Base-by-base conservation (phyloP, 2,113 vertebrate genomes). In the Raja brachyura region DNA sequence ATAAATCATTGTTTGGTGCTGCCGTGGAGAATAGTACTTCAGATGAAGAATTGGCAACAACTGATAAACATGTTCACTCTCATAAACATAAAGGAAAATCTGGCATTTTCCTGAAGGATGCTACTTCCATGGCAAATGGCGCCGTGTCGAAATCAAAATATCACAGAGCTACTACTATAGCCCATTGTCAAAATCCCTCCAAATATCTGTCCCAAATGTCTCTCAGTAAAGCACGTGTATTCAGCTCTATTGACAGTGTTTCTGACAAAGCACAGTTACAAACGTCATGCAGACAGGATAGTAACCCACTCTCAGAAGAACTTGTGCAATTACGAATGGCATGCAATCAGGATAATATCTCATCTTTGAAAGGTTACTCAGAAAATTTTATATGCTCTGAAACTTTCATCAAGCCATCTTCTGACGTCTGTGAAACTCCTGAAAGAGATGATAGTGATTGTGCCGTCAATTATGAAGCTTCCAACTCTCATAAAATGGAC, bases 401-500 rank as follows among this genome's bases (percentile, higher is more conserved):
- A 11, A 88, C 93, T 93, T 94, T 94, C 93, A 93, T 68, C 90
- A 85, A 3, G 73, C 78, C 3, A 31, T 75, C 70, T 13, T 93
- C 94, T 68, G 93, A 95, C 74, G 86, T 95, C 63, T 95, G 95
- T 93, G 97, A 98, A 93, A 74, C 96, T 90, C 97, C 97, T 0
- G 97, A 97, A 79, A 96, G 96, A 93, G 98, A 97, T 18, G 96
- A 96, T 68, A 93, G 94, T 56, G 70, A 93, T 78, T 95, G 7
- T 74, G 33, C 54, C 73, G 25, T 39, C 33, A 73, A 54, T 39
- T 6, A 73, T 73, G 90, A 92, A 73, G 68, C 33, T 73, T 22
- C 22, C 13, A 13, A 10, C 8, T 54, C 16, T 1, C 59, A 22
- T 73, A 73, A 70, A 92, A 39, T 74, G 20, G 90, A 25, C 66